These are phyloP conservation scores for Euphydryas editha DNA, from an alignment of 2,888 invertebrate genomes.

Conservation along the genomic window DNA sequence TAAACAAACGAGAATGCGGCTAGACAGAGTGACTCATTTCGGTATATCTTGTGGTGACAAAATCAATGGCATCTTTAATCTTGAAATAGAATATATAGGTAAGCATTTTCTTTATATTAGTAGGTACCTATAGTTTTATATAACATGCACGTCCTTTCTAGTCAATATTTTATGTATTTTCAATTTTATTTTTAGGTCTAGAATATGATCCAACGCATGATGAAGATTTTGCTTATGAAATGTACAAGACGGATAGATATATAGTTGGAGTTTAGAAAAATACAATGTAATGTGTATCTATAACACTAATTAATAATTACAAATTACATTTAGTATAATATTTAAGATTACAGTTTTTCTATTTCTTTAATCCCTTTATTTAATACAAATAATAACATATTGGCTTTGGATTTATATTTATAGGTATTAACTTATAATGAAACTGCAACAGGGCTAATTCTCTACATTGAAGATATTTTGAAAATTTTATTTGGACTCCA, in stretches of 20 bases:
- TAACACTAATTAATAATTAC: not conserved
- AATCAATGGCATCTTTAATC: conserved; percentile 91
- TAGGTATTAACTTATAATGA: too few species aligned
- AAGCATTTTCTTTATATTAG: conserved; percentile 40
- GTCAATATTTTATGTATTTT: not conserved
- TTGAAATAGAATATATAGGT: conserved; percentile 94
- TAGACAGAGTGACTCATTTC: conserved; percentile 87
- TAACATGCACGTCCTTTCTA: too few species aligned
- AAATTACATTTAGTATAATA: not conserved
- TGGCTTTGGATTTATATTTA: too few species aligned
- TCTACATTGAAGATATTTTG: too few species aligned
- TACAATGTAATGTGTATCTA: not conserved
- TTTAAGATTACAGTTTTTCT: too few species aligned
- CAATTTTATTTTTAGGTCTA: conserved; percentile 79
- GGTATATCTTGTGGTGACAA: conserved; percentile 93
- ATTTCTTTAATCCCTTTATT: too few species aligned
- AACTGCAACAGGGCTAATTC: too few species aligned
- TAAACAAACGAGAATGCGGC: conserved; percentile 85
- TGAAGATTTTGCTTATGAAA: conserved; percentile 97
- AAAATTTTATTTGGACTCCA: too few species aligned
- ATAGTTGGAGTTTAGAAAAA: conserved; percentile 82
- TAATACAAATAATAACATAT: too few species aligned
- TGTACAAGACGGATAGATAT: conserved; percentile 89
- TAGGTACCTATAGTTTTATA: too few species aligned
- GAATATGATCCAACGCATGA: conserved; percentile 90